These are phyloP conservation scores for Nettapus auritus DNA, from an alignment of 2,113 vertebrate genomes.

Conservation along the genomic window DNA sequence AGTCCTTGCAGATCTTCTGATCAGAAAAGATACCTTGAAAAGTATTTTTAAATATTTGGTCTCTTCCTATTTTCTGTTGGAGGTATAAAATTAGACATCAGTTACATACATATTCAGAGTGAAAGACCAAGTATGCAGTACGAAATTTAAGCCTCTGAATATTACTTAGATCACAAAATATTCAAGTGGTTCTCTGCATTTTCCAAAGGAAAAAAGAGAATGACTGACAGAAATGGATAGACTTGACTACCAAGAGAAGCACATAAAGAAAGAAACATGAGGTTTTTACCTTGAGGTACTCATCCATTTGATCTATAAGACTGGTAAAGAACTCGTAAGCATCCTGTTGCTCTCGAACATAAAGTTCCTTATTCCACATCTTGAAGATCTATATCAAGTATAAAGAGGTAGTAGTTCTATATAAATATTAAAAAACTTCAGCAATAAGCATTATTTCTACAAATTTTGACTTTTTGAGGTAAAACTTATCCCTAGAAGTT, in stretches of 20 bases:
- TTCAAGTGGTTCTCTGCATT: neutral
- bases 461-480: neutral
- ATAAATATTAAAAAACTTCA: neutral
- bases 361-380: constrained; percentile 99
- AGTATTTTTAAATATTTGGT: constrained; percentile 99
- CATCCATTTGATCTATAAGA: constrained; percentile 97
- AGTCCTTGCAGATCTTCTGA: constrained; percentile 99
- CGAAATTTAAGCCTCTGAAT: neutral
- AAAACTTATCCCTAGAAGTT: neutral
- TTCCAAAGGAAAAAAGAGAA: neutral
- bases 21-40: constrained; percentile 99
- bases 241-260: neutral
- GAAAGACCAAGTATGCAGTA: neutral
- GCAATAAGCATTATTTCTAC: neutral
- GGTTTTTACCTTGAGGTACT: constrained; percentile 92
- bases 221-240: neutral
- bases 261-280: neutral
- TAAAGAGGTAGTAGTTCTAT: neutral
- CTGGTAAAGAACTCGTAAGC: constrained; percentile 99
- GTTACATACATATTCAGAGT: neutral
- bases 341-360: constrained; percentile 96
- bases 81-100: constrained; percentile 48
- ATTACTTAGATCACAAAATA: neutral
- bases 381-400: constrained; percentile 90
- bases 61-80: constrained; percentile 95